Evolutionary conservation across 2,113 vertebrate genomes (phyloP).

Genomic region (Mixornis gularis): DNA sequence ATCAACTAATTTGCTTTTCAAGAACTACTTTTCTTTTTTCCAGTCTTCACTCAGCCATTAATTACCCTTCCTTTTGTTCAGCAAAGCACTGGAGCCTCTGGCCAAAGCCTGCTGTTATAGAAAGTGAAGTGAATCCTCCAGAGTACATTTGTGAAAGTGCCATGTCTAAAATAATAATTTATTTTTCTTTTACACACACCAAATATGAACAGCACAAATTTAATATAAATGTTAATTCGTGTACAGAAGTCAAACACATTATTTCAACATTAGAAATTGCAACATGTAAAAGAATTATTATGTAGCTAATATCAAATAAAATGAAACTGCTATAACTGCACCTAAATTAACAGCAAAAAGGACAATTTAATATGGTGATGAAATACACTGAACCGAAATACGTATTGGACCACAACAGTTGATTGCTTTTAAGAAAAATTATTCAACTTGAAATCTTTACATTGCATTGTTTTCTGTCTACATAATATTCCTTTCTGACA

Average conservation of each 20-base stretch:
- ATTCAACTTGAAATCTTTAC: constrained; percentile 42
- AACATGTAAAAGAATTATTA: constrained; percentile 63
- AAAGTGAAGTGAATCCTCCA: not conserved
- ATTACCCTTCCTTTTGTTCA: not conserved
- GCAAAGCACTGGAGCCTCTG: not conserved
- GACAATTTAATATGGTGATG: constrained; percentile 35
- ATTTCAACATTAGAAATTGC: constrained; percentile 73
- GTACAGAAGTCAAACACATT: constrained; percentile 76
- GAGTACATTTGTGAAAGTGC: not conserved
- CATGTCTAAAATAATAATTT: not conserved
- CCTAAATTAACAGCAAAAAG: constrained; percentile 62
- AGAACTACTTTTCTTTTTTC: not conserved
- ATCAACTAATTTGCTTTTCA: not conserved
- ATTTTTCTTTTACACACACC: not conserved
- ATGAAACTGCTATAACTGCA: constrained; percentile 63
- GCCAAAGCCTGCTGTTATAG: not conserved
- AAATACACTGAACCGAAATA: constrained; percentile 59
- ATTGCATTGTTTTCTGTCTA: constrained; percentile 60
- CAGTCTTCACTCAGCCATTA: not conserved
- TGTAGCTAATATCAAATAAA: constrained; percentile 59
- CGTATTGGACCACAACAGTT: constrained; percentile 46
- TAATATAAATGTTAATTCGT: constrained; percentile 71
- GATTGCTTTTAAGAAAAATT: constrained; percentile 42
- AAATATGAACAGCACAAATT: constrained; percentile 63
- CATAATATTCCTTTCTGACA: constrained; percentile 64